These are phyloP conservation scores for Tringa solitaria DNA, from an alignment of 2,113 vertebrate genomes.

Conservation along the genomic window DNA sequence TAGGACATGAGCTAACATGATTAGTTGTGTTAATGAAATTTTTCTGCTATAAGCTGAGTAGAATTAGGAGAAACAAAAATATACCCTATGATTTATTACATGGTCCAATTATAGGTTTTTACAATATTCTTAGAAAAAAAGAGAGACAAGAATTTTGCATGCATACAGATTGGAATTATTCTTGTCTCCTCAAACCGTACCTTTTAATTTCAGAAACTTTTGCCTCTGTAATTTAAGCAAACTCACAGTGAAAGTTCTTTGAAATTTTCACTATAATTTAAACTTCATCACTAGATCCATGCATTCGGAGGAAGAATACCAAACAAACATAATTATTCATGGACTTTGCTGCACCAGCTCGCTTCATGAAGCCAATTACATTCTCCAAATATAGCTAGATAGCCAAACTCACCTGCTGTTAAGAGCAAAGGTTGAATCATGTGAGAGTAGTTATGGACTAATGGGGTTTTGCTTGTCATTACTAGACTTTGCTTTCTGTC, in stretches of 20 bases:
- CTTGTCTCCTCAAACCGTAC: background rate
- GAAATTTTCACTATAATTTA: background rate
- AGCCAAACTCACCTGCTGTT: slow-evolving; percentile 29
- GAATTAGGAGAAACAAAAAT: background rate
- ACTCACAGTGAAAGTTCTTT: background rate
- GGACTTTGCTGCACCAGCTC: background rate
- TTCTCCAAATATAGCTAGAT: background rate
- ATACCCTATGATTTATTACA: background rate
- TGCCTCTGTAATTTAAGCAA: background rate
- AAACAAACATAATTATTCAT: background rate
- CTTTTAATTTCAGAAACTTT: slow-evolving; percentile 35
- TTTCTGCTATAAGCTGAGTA: background rate
- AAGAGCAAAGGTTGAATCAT: background rate
- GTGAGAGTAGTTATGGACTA: background rate
- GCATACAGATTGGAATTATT: background rate
- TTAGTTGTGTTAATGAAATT: background rate
- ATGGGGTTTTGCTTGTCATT: background rate
- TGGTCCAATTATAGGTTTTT: background rate
- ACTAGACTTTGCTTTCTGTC: background rate
- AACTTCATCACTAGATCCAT: background rate
- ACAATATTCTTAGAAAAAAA: background rate
- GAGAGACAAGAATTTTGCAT: background rate
- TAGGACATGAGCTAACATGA: background rate
- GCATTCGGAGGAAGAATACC: background rate
- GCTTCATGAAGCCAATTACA: background rate